Base-by-base conservation (phyloP, 2,113 vertebrate genomes). In the Pedetes capensis region DNA sequence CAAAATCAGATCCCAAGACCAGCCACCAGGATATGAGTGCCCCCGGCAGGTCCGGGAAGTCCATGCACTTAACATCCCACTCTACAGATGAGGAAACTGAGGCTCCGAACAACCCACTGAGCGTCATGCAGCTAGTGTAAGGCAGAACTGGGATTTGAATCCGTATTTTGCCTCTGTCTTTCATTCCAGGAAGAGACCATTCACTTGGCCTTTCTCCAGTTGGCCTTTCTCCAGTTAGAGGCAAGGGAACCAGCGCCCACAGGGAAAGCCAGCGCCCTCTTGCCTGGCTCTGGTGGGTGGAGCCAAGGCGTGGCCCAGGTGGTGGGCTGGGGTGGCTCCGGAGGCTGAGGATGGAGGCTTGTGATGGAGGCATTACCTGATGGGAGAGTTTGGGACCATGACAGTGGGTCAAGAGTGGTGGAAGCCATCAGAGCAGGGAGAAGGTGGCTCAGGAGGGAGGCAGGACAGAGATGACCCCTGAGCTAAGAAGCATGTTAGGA, bases 201-300 rank as follows among this genome's bases (percentile, higher is more conserved):
- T 64, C 44, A 79, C 29, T 13, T 37, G 12, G n/a, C n/a, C n/a
- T n/a, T n/a, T n/a, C n/a, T n/a, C n/a, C n/a, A 20, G n/a, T 37
- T 55, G 55, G 44, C 47, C 4, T 9, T 12, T 53, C 42, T 29
- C 49, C 59, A 3, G 29, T 59, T 12, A 1, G 44, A 59, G 25
- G 9, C 20, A 5, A 75, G 44, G 34, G n/a, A 44, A 32, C 59
- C 2, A 8, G 51, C 20, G 23, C 44, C 42, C 75, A 80, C 39
- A 79, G 34, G 59, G n/a, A 29, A 63, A 42, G 55, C 2, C 37
- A 9, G 32, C 44, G 8, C 20, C 13, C 49, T 20, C 7, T 29
- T n/a, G 18, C 68, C 69, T 25, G 2, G 10, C 12, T 51, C 2
- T 2, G 57, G 22, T 20, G 5, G 42, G 0, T 13, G 37, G 39